Evolutionary conservation across 2,797 vertebrate genomes (phyloP), one percentile per base, ranked within the genome.

Genomic region (Muscicapa striata): DNA sequence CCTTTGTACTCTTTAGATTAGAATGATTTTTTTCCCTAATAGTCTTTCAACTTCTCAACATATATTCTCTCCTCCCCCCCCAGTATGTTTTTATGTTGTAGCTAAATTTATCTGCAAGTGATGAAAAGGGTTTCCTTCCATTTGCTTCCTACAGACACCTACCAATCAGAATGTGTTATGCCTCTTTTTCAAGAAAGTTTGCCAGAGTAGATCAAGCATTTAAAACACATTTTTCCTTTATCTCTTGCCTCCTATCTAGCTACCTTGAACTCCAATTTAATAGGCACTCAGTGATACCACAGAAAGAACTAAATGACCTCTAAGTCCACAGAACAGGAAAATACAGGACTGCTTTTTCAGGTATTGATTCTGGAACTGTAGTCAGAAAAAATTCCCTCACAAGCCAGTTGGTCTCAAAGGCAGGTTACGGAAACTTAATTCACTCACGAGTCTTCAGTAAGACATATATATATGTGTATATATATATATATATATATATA

Each of bases 191-290:
- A 82, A 73, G 61, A 95, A 72, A 93, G 62, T 83, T 61, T 93
- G 58, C 89, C 90, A 40, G 85, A 87, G 70, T 32, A 97, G 79
- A 97, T 97, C 78, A 97, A 97, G 89, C 51, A 81, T 70, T 95
- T 93, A 75, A 95, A 97, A 85, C 81, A 90, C 41, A 83, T 43
- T 87, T 95, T 97, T 78, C 70, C 73, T 83, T 23, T 92, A 84
- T 91, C 91, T 96, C 73, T 84, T 81, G 69, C 81, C 84, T 78
- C 85, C 54, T 83, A 90, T 90, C 94, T 68, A 68, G 82, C 51
- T 84, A 89, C 76, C 87, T 67, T 95, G 72, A 96, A 93, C 67
- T 96, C 82, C 69, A 96, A 64, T 95, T 97, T 95, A 96, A 97
- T 5, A 87, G 93, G 51, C 11, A 58, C 59, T 92, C 78, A 70